Conservation (phyloP, 2,113 vertebrate species). For the Poeciliopsis retropinna region DNA sequence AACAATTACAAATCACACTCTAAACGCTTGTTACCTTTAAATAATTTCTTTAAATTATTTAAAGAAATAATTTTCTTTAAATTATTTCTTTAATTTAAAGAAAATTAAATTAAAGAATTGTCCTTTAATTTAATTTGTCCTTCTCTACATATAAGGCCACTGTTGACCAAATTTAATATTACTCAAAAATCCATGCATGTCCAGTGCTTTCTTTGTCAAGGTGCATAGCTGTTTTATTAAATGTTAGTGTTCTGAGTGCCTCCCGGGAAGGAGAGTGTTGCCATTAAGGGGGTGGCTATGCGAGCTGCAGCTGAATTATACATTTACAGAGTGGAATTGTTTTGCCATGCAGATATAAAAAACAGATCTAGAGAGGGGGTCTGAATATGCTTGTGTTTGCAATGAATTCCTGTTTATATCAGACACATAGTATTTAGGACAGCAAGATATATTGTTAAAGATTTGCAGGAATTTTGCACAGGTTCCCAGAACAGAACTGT, state of each 20-base stretch:
- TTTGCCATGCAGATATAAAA: neutral
- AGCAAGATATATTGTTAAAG: neutral
- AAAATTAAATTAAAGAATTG: too few species aligned
- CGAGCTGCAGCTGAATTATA: neutral
- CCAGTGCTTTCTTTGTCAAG: neutral
- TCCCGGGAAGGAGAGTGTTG: neutral
- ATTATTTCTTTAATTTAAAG: too few species aligned
- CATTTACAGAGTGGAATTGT: neutral
- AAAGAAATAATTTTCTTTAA: too few species aligned
- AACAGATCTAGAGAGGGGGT: neutral
- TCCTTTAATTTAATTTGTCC: too few species aligned
- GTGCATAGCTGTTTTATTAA: neutral
- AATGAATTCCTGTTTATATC: neutral
- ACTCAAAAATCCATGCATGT: neutral
- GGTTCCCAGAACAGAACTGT: too few species aligned
- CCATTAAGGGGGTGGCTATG: neutral
- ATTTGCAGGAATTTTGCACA: neutral
- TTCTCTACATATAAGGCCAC: too few species aligned
- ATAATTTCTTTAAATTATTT: too few species aligned
- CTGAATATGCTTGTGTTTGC: neutral
- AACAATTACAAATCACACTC: neutral
- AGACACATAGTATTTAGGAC: neutral
- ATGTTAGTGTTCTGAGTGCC: neutral
- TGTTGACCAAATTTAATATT: neutral
- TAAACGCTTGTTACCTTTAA: too few species aligned